Base-by-base conservation (phyloP, 2,797 vertebrate species). In the Halcyon chelicuti region DNA sequence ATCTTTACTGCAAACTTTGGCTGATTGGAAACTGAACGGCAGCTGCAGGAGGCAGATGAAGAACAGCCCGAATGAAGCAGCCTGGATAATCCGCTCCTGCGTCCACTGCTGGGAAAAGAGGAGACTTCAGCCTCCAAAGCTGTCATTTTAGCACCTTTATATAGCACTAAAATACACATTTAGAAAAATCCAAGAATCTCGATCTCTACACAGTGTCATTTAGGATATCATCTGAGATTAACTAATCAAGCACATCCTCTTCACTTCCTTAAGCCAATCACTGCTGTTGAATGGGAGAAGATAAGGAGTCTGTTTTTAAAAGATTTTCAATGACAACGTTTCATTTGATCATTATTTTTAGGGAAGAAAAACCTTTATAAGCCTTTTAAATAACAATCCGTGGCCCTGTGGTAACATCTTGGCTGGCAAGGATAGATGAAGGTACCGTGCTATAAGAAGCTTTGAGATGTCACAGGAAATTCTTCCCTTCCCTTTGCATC, bases 361-460 rank as follows among this genome's bases (percentile, higher is more conserved):
- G 62, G 44, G 76, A 57, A 78, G 12, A 63, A 77, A 91, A 91
- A 67, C 6, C 33, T 73, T 94, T 88, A 83, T 37, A 97, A 97
- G 70, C 58, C 86, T 96, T 97, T 97, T 94, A 97, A 98, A 95
- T 79, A 97, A 90, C 77, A 93, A 47, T 78, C 79, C 55, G 35
- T 37, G 73, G n/a, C 71, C 79, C 79, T 80, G 63, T 84, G 42
- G 75, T 70, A 96, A 94, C 57, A 83, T 54, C 62, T 88, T 66
- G 52, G 65, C 72, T 93, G 61, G 92, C 79, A 94, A 94, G 91
- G 95, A 96, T 51, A 86, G 19, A 51, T 85, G 61, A 95, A 88
- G 85, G 47, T 82, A 77, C 71, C 58, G 79, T 49, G 46, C 35
- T 97, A 72, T 96, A 83, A 97, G 92, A 97, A 95, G 83, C 75